These are phyloP conservation scores for Pipra filicauda DNA, from an alignment of 2,113 vertebrate species.

Conservation along the genomic window DNA sequence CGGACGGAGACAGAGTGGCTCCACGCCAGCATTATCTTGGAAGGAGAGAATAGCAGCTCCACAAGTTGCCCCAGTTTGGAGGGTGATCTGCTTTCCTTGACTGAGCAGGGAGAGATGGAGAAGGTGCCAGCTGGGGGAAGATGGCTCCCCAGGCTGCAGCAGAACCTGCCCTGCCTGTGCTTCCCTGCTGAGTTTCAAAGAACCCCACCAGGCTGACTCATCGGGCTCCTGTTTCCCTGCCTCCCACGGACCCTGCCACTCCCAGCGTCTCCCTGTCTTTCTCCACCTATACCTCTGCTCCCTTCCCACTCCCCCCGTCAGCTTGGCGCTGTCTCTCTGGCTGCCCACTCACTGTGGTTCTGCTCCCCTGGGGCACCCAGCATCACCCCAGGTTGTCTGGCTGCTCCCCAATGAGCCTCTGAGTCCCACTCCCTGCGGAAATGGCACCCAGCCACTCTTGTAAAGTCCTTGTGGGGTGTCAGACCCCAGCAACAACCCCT, in stretches of 20 bases:
- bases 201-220: slow-evolving; percentile 46
- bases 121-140: background rate
- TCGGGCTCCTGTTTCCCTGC: slow-evolving; percentile 9
- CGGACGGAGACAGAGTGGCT: background rate
- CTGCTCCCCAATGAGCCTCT: accelerated
- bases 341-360: background rate
- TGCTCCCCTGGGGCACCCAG: background rate
- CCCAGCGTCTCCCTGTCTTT: slow-evolving; percentile 52
- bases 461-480: accelerated
- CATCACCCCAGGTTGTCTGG: background rate
- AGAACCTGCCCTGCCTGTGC: slow-evolving; percentile 43
- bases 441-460: accelerated
- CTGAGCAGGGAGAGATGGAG: background rate
- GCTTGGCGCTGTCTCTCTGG: background rate
- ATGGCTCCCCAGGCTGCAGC: background rate
- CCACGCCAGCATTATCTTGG: background rate
- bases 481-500: background rate
- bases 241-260: slow-evolving; percentile 60
- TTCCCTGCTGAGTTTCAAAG: background rate
- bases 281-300: background rate
- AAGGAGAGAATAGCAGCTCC: background rate
- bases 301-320: background rate
- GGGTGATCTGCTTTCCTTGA: background rate
- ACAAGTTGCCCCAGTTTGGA: background rate
- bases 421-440: background rate